Evolutionary conservation across 64 coral and sea anemone genomes (phyloP), one percentile per base, ranked within the genome.

Genomic region (Actinia equina): DNA sequence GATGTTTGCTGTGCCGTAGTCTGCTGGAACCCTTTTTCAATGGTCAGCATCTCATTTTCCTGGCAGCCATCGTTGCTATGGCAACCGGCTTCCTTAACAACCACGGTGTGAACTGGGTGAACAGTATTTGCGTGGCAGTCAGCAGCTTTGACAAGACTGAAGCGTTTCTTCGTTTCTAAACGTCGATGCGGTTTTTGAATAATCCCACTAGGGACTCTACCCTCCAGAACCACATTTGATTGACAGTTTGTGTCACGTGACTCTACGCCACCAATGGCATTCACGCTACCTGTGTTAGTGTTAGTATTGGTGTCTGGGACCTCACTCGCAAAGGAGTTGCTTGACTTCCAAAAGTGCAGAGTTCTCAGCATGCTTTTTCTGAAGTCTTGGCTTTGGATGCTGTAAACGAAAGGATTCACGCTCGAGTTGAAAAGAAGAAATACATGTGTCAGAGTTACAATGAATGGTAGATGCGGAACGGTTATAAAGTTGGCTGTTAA

Each of bases 331-430:
- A 46, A 18, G 44, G 44, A 41, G 26, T 41, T 17, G 27, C 26
- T 12, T 37, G 27, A 41, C 41, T 79, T 79, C 77, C 77, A 79
- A 44, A 65, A 65, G n/a, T 65, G n/a, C 19, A 79, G 41, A 7
- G 44, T 79, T 44, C 30, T 46, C 9, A 41, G 0, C 77, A 89
- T 53, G 77, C 52, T 45, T 6, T 22, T 55, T 27, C 87, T 43
- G 82, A 84, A 84, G 7, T 84, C 52, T 41, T 84, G 37, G 78
- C 56, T 59, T 23, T 56, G 82, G 52, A 53, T 16, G 52, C 46
- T 16, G 82, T 84, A 84, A 7, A 84, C 82, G 17, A 84, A 84
- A 2, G 82, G 82, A 30, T 56, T 84, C 2, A 84, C 82, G 41
- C 37, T 84, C 14, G 82, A 46, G 22, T 84, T 56, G 43, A 84